Percentiles rank a stretch among this genome's conserved stretches.
Conservation (phyloP, 2,888 invertebrate genomes). For the Steinernema carpocapsae region DNA sequence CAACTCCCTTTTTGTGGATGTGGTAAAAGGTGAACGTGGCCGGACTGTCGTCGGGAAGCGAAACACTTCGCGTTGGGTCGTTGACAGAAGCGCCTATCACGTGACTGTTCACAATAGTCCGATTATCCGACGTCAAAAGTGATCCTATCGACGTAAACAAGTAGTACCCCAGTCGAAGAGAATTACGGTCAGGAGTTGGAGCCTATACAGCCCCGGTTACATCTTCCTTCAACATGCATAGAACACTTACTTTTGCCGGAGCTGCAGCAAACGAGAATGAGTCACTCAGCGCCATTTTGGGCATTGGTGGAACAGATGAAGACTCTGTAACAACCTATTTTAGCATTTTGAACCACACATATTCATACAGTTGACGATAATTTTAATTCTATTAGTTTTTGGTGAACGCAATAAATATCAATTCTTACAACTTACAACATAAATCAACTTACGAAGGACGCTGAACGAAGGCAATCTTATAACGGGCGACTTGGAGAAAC, state of each 20-base stretch:
- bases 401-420: background rate
- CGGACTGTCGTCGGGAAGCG: slow-evolving; percentile 49
- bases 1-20: slow-evolving; percentile 52
- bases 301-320: background rate
- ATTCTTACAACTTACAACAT: no score
- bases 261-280: slow-evolving; percentile 6
- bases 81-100: slow-evolving; percentile 64
- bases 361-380: no score
- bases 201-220: background rate
- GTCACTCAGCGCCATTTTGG: background rate
- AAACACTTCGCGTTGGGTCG: slow-evolving; percentile 53
- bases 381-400: background rate
- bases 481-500: slow-evolving; percentile 45
- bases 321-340: slow-evolving; percentile 10
- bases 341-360: no score
- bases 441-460: slow-evolving; percentile 43
- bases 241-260: background rate
- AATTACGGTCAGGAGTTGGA: slow-evolving; percentile 46
- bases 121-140: slow-evolving; percentile 44
- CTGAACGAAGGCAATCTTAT: slow-evolving; percentile 51
- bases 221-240: background rate
- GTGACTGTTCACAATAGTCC: slow-evolving; percentile 47
- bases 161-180: slow-evolving; percentile 57
- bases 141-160: slow-evolving; percentile 56
- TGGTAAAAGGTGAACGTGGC: slow-evolving; percentile 64